Conservation (phyloP, 2,888 invertebrate species). For the Athrips mouffetella region DNA sequence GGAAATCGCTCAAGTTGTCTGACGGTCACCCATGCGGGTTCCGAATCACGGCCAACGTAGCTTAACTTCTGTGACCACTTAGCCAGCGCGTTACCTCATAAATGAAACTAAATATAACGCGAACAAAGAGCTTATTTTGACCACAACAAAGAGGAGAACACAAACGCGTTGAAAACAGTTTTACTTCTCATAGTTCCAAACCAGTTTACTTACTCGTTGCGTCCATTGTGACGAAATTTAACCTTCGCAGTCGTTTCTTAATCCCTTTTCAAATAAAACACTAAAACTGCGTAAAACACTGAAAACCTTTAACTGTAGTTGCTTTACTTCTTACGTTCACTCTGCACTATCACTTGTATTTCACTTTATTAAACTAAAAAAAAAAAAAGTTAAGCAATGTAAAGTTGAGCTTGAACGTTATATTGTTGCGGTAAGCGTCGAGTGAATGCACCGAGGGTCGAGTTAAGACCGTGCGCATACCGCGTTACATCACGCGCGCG, state of each 20-base stretch:
- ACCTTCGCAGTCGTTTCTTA: conserved; percentile 59
- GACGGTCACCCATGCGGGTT: too few species aligned
- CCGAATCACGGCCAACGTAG: too few species aligned
- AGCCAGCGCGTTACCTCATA: too few species aligned
- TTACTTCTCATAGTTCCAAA: conserved; percentile 24
- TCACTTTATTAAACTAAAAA: conserved; percentile 20
- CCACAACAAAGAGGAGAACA: neutral
- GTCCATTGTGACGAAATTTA: conserved; percentile 69
- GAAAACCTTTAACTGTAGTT: neutral
- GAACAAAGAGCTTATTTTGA: neutral
- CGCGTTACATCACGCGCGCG: conserved; percentile 47
- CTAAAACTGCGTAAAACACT: conserved; percentile 10
- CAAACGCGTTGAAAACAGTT: conserved; percentile 5
- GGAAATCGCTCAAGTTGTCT: too few species aligned
- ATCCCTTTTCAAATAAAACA: conserved; percentile 32
- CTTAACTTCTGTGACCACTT: too few species aligned
- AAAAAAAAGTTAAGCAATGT: conserved; percentile 18
- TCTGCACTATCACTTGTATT: neutral
- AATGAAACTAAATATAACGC: too few species aligned
- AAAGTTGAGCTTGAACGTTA: conserved; percentile 29
- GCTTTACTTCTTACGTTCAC: neutral
- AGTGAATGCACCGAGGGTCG: conserved; percentile 62
- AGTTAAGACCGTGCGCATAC: too few species aligned
- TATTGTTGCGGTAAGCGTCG: conserved; percentile 51
- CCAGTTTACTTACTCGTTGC: conserved; percentile 70